Evolutionary conservation across 2,888 invertebrate genomes (phyloP).

Genomic region (Coleophora deauratella): DNA sequence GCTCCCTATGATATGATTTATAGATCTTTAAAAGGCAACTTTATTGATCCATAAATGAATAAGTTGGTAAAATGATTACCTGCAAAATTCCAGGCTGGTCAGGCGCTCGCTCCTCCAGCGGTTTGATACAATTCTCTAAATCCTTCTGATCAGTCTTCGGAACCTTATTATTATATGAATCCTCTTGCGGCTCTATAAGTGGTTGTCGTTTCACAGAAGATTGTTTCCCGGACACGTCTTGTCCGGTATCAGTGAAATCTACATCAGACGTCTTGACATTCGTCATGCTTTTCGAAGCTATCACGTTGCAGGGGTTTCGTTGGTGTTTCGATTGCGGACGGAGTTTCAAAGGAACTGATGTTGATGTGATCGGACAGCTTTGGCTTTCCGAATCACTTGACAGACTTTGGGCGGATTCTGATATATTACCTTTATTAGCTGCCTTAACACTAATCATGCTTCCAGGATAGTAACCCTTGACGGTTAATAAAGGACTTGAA

Average conservation of each 20-base stretch:
- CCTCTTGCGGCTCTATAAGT: constrained; percentile 55
- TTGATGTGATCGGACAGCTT: constrained; percentile 64
- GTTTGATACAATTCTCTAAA: constrained; percentile 32
- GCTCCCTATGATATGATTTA: too few relatives aligned
- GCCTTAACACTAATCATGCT: constrained; percentile 78
- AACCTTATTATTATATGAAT: constrained; percentile 66
- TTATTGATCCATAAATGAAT: too few relatives aligned
- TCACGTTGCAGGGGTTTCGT: constrained; percentile 51
- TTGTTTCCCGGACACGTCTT: constrained; percentile 43
- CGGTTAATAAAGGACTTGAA: constrained; percentile 80
- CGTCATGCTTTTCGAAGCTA: constrained; percentile 76
- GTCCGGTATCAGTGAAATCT: constrained; percentile 60
- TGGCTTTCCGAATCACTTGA: constrained; percentile 78
- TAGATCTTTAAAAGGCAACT: too few relatives aligned
- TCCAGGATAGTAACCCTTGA: constrained; percentile 76
- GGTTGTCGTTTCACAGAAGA: constrained; percentile 67
- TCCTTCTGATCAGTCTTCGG: constrained; percentile 61
- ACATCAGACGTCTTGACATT: constrained; percentile 73
- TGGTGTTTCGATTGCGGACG: constrained; percentile 66
- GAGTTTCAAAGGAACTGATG: constrained; percentile 68
- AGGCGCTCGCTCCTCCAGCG: constrained; percentile 33
- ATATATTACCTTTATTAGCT: constrained; percentile 65
- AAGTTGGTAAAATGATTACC: constrained; percentile 31
- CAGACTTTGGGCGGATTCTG: constrained; percentile 79
- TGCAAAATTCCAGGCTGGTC: constrained; percentile 76